Conservation (phyloP, 2,113 vertebrate species). For the Tachuris rubrigastra region DNA sequence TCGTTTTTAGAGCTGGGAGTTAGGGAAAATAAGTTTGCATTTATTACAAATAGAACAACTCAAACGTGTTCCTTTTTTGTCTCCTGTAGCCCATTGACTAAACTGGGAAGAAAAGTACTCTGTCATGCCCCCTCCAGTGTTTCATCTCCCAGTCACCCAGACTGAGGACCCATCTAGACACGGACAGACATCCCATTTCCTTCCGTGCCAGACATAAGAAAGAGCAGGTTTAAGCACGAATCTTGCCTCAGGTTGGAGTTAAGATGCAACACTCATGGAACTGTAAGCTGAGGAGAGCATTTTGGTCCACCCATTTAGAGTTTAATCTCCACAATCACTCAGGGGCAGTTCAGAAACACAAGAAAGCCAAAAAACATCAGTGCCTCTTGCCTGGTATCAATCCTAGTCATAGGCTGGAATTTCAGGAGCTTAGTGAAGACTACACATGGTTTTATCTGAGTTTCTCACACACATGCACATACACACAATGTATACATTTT, state of each 20-base stretch:
- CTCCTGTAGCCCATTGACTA: not conserved
- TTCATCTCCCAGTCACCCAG: not conserved
- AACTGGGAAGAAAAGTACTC: not conserved
- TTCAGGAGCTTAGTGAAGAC: not conserved
- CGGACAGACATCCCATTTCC: not conserved
- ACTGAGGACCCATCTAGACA: not conserved
- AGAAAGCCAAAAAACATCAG: not conserved
- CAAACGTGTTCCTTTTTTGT: accelerated
- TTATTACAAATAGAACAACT: not conserved
- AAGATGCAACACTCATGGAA: not conserved
- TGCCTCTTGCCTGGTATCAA: not conserved
- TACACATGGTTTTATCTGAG: not conserved
- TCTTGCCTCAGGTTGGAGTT: not conserved
- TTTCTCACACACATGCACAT: not conserved
- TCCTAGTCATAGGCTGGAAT: not conserved
- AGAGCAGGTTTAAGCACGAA: not conserved
- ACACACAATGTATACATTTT: not conserved
- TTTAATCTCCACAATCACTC: not conserved
- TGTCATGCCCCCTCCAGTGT: accelerated
- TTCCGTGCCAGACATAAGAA: not conserved
- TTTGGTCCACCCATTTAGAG: not conserved
- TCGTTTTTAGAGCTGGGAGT: not conserved
- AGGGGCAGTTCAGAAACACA: not conserved
- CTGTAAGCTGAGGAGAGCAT: not conserved
- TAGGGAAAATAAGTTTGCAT: not conserved